Evolutionary conservation across 1,140 invertebrate species (phyloP).

Genomic region (Meteorus sp.): DNA sequence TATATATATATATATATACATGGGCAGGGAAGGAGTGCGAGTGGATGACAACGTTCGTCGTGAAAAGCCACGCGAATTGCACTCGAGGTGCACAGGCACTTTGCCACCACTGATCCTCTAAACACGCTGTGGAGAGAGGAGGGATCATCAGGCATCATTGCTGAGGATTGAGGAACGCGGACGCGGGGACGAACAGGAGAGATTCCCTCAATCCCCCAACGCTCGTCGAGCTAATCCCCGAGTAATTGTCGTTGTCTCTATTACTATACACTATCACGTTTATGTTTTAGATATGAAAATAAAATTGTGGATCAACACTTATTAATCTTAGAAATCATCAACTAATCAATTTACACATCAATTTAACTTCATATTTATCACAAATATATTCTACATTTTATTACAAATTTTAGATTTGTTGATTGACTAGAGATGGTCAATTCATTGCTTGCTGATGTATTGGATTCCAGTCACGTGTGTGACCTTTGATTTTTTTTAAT

Average conservation of each 20-base stretch:
- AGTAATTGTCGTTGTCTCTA: constrained; percentile 36
- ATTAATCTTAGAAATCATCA: background rate
- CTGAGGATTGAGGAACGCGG: constrained; percentile 16
- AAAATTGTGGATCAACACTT: background rate
- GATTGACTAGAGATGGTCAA: too few relatives aligned
- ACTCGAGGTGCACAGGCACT: constrained; percentile 15
- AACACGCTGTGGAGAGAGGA: background rate
- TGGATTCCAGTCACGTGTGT: too few relatives aligned
- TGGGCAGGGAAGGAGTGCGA: too few relatives aligned
- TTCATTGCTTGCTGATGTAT: too few relatives aligned
- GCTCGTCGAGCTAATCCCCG: constrained; percentile 39
- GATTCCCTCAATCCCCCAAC: constrained; percentile 33
- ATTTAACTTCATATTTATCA: too few relatives aligned
- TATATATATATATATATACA: too few relatives aligned
- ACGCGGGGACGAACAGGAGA: constrained; percentile 18
- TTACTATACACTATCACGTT: background rate
- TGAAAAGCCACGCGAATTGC: background rate
- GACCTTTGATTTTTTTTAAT: too few relatives aligned
- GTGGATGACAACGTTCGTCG: too few relatives aligned
- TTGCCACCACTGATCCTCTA: background rate
- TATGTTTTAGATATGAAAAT: background rate
- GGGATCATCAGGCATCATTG: constrained; percentile 5
- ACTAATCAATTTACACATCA: too few relatives aligned
- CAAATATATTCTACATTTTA: too few relatives aligned
- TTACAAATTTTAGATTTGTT: too few relatives aligned